Conservation (phyloP, 2,888 invertebrate genomes). For the Malthinus flaveolus region DNA sequence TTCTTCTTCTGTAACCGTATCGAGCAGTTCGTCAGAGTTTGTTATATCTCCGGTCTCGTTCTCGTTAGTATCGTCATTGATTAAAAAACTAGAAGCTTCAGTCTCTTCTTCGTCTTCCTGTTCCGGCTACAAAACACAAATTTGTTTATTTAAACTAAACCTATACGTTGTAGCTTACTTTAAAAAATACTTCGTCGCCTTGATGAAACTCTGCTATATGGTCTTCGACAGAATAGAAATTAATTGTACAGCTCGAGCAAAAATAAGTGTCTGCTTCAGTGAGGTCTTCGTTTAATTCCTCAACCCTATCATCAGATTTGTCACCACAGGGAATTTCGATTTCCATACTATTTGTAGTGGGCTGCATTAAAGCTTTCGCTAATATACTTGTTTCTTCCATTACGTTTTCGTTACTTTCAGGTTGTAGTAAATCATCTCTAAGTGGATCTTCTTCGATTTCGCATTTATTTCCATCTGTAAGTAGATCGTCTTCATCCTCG, state of each 20-base stretch:
- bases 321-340: conserved; percentile 57
- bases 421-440: background rate
- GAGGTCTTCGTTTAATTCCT: conserved; percentile 16
- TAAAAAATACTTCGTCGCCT: conserved; percentile 69
- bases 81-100: background rate
- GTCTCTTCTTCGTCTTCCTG: background rate
- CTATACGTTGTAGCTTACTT: conserved; percentile 49
- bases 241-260: conserved; percentile 68
- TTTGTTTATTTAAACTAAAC: background rate
- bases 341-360: conserved; percentile 1
- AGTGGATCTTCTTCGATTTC: conserved; percentile 19
- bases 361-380: conserved; percentile 16
- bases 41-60: conserved; percentile 34
- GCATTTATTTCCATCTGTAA: conserved; percentile 50
- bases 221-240: conserved; percentile 66
- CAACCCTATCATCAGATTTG: conserved; percentile 18
- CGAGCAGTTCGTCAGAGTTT: conserved; percentile 40
- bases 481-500: conserved; percentile 30
- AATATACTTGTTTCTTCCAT: conserved; percentile 9
- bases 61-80: background rate
- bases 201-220: conserved; percentile 69
- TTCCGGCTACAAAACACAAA: too few relatives aligned
- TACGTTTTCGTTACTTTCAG: background rate
- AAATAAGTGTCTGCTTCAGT: conserved; percentile 55
- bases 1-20: conserved; percentile 56